Evolutionary conservation across 2,888 invertebrate species (phyloP).

Genomic region (Tenodera sinensis): DNA sequence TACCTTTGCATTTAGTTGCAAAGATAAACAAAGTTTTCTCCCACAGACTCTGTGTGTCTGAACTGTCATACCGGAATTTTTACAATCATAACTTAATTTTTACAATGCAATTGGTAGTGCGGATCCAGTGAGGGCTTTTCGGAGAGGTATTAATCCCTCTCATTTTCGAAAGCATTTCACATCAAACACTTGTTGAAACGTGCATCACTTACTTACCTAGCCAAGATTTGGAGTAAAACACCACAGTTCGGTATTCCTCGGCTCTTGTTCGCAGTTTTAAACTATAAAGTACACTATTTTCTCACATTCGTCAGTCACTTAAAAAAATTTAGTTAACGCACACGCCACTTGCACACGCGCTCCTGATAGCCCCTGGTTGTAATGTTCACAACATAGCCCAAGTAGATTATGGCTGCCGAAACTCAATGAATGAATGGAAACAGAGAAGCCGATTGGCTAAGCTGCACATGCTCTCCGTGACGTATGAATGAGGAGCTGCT

Average conservation of each 20-base stretch:
- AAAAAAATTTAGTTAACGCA: not conserved
- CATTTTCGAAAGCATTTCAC: not conserved
- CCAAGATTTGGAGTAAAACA: not conserved
- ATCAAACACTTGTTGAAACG: not conserved
- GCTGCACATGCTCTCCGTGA: conserved; percentile 24
- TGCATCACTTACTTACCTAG: not conserved
- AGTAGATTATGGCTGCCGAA: conserved; percentile 32
- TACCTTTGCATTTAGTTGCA: no score
- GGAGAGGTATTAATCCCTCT: no score
- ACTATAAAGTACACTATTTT: not conserved
- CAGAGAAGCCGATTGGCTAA: conserved; percentile 27
- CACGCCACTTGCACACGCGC: conserved; percentile 24
- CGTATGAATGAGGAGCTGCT: conserved; percentile 13
- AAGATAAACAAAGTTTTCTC: no score
- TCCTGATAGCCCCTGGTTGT: conserved; percentile 8
- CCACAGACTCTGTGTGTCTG: no score
- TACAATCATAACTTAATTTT: no score
- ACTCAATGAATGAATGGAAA: conserved; percentile 33
- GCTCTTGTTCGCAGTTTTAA: not conserved
- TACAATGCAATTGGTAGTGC: not conserved
- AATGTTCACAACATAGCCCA: conserved; percentile 27
- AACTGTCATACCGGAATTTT: no score
- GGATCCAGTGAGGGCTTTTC: not conserved
- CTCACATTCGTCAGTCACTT: not conserved
- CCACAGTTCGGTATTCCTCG: not conserved